Evolutionary conservation across 1,140 invertebrate species (phyloP).

Genomic region (Apocrypta bakeri): DNA sequence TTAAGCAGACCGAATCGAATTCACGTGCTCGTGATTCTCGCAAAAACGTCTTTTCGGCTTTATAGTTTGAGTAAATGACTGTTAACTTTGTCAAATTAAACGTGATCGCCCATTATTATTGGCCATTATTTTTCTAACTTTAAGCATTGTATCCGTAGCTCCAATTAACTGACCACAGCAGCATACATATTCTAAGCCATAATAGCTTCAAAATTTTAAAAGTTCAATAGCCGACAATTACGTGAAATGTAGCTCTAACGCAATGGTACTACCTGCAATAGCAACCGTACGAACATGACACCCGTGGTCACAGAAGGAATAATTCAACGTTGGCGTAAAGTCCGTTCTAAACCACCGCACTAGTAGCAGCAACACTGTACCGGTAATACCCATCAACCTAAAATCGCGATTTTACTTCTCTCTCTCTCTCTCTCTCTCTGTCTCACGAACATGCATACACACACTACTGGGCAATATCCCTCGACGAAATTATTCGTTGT

Average conservation of each 20-base stretch:
- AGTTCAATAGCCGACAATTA: background rate
- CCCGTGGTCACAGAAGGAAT: constrained; percentile 22
- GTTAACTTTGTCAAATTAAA: background rate
- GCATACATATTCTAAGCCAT: too few relatives aligned
- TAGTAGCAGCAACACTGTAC: background rate
- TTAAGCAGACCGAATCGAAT: background rate
- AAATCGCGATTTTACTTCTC: background rate
- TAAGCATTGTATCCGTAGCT: background rate
- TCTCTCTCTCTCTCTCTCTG: background rate
- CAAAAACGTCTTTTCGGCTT: too few relatives aligned
- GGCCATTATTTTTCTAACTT: background rate
- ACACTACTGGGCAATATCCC: background rate
- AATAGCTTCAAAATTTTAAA: background rate
- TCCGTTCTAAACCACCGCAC: background rate
- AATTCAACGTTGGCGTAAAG: constrained; percentile 17
- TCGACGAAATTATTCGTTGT: background rate
- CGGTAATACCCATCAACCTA: background rate
- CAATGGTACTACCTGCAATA: background rate
- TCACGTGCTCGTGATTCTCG: background rate
- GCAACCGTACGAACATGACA: background rate
- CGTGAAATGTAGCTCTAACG: too few relatives aligned
- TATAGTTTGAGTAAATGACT: too few relatives aligned
- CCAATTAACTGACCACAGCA: too few relatives aligned
- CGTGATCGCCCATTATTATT: background rate
- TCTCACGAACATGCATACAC: too few relatives aligned